Evolutionary conservation across 2,797 vertebrate species (phyloP), one percentile per base, ranked within the genome.

Genomic region (Peromyscus eremicus): DNA sequence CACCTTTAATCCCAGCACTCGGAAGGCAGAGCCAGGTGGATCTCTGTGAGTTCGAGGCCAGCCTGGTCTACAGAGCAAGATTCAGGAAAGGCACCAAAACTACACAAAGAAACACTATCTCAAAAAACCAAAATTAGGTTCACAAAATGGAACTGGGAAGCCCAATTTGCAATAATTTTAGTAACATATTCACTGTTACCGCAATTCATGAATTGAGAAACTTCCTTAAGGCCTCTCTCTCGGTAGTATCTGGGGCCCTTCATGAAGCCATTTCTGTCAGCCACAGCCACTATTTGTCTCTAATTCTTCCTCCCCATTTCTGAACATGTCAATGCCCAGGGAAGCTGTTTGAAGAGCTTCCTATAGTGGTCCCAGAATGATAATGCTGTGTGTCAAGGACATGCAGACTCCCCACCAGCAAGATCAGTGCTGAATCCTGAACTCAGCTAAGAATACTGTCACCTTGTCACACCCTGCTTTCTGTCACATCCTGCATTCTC

Each of bases 81-180:
- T 55, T 5, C 52, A 55, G 52, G 52, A 55, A 13, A 55, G 49
- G 52, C 14, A 16, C 52, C 2, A 16, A 55, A 55, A 55, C 52
- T 14, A 55, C 14, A 55, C 52, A 55, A 14, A 55, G 52, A 55
- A 55, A 55, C 14, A 55, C 14, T 55, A 2, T 13, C 52, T 55
- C 9, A 52, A 52, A 52, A 55, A 55, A 94, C n/a, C n/a, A 93
- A 97, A 91, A 19, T 83, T n/a, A n/a, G 64, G 43, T 6, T 93
- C 43, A 80, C 1, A n/a, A 88, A 77, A 43, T 6, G 62, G 34
- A 97, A 87, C 68, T 94, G 55, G 92, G 82, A 84, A 4, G 73
- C 0, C 16, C 4, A 46, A 81, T 9, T 66, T 80, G 29, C 1
- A 73, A n/a, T 40, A 43, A 2, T 90, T 94, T 46, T 52, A 92